phyloP scores from a whole-genome alignment of 2,113 vertebrate species.

The Panthera tigris region DNA sequence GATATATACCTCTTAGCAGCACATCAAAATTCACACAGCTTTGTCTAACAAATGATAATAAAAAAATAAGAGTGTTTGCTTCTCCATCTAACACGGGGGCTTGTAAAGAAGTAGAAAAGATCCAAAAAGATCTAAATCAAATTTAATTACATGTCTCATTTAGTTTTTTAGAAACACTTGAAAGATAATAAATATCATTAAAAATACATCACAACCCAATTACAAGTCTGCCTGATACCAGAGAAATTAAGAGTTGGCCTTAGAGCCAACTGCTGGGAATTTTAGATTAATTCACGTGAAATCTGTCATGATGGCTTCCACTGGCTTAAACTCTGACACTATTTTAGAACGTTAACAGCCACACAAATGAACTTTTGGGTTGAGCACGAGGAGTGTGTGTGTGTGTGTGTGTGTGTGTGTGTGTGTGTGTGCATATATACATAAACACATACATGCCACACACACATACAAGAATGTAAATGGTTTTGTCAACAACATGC shows the following conservation, averaged over 20 bases:
- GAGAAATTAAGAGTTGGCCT: constrained; percentile 48
- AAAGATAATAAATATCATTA: constrained; percentile 72
- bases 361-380: constrained; percentile 69
- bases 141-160: constrained; percentile 66
- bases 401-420: not conserved
- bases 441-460: not conserved
- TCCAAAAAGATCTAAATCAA: constrained; percentile 52
- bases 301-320: constrained; percentile 40
- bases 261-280: constrained; percentile 26
- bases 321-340: constrained; percentile 21
- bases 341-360: not conserved
- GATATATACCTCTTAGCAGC: not conserved
- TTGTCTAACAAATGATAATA: not conserved
- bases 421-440: too few species aligned
- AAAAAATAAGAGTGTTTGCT: not conserved
- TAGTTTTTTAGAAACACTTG: constrained; percentile 69
- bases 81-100: not conserved
- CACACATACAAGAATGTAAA: constrained; percentile 35
- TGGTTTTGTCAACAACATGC: not conserved
- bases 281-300: constrained; percentile 63
- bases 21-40: not conserved
- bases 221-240: constrained; percentile 55
- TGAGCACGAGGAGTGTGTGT: not conserved
- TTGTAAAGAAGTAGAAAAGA: constrained; percentile 56
- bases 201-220: constrained; percentile 73